Conservation (phyloP, 2,797 vertebrate species). For the Apodemus agrarius region DNA sequence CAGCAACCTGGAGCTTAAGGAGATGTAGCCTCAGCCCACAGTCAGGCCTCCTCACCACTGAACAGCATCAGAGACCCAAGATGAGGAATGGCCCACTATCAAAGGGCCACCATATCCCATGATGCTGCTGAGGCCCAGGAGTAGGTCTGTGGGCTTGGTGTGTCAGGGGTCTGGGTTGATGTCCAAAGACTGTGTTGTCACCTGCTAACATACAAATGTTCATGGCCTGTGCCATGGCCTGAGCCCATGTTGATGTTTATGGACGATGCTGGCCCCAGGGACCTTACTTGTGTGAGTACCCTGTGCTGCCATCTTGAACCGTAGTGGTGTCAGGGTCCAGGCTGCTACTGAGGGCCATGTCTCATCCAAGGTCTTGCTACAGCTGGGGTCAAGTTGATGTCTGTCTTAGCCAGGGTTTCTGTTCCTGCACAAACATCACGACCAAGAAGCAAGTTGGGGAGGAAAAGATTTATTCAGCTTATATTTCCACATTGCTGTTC, state of each 20-base stretch:
- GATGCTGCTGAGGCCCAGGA: neutral
- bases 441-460: too few species aligned
- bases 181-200: neutral
- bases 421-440: too few species aligned
- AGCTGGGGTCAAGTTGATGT: neutral
- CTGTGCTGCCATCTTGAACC: neutral
- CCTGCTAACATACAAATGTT: neutral
- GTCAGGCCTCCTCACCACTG: accelerated
- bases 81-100: neutral
- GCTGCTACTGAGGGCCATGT: neutral
- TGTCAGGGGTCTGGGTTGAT: neutral
- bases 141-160: neutral
- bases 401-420: too few species aligned
- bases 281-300: neutral
- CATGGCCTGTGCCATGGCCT: neutral
- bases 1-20: neutral
- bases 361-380: neutral
- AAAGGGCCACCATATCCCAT: neutral
- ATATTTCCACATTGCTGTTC: too few species aligned
- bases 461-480: too few species aligned
- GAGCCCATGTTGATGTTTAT: neutral
- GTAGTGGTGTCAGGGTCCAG: neutral
- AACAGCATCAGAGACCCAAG: neutral
- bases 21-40: neutral
- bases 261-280: neutral